Evolutionary conservation across 2,888 invertebrate species (phyloP), one percentile per base, ranked within the genome.

Genomic region (Rosalia funebris): DNA sequence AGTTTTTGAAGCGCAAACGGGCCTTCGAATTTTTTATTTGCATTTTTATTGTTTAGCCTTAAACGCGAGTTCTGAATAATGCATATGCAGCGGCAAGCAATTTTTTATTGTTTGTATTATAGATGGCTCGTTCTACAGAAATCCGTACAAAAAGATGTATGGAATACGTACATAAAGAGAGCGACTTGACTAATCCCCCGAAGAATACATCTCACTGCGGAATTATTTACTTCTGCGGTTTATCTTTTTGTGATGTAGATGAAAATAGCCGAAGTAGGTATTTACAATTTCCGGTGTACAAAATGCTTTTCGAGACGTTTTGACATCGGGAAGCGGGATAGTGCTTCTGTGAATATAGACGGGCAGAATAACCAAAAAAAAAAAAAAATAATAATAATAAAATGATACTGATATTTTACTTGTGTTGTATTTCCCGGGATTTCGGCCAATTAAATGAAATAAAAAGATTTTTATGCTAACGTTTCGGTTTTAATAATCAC

Each of bases 11-110:
- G 50, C 20, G 31, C n/a, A 46, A 39, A 25, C 20, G 14, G 12
- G 15, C 39, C 14, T 39, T 25, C 31, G 39, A 50, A 50, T 39
- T 48, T 50, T 39, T 25, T 39, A 50, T 50, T 50, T 50, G 15
- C 50, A 39, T 50, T 39, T 50, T 50, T 39, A 50, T 50, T 50
- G 39, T 50, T 39, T 37, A 39, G 7, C 37, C 50, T 16, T 50
- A 37, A 39, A 50, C 31, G 14, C 50, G 39, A 14, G 15, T 20
- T 11, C 20, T 50, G 50, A 39, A 50, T 50, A 39, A 50, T 50
- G 39, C 50, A 50, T 50, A 39, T 39, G 39, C 39, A 39, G 39
- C 50, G 34, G 48, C 48, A 48, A 12, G 39, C 31, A 50, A 25
- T 31, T 50, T 50, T 39, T 50, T 20, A 48, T 11, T 20, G 20